A percentile compares a stretch with the other conserved stretches of the same genome.
Evolutionary conservation across 2,113 vertebrate genomes (phyloP).

Genomic region (Malurus melanocephalus): DNA sequence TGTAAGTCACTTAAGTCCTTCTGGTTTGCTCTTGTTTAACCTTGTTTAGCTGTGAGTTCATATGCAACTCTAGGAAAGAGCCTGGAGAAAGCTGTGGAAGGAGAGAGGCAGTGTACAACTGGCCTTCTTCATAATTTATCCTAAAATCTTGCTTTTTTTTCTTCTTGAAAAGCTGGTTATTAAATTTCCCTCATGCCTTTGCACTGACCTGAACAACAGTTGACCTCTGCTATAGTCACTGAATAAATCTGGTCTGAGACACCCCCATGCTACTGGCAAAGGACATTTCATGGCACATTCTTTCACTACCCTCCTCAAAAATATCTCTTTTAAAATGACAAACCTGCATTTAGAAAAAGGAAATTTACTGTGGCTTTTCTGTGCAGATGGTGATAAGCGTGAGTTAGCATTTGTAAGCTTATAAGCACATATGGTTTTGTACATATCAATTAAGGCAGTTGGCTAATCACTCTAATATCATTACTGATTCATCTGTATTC

Average conservation of each 20-base stretch:
- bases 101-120: neutral
- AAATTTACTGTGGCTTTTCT: conserved; percentile 50
- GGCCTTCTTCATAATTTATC: neutral
- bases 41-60: neutral
- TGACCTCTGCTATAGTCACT: neutral
- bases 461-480: conserved; percentile 58
- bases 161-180: neutral
- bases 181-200: neutral
- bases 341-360: conserved; percentile 48
- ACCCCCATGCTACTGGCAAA: neutral
- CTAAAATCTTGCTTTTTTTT: conserved; percentile 7
- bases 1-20: neutral
- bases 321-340: conserved; percentile 11
- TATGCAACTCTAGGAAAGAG: neutral
- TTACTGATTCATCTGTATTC: conserved; percentile 58
- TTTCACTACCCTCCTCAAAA: neutral
- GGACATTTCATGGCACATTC: neutral
- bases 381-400: conserved; percentile 49
- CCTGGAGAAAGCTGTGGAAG: neutral
- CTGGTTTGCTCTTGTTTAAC: neutral
- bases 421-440: conserved; percentile 62
- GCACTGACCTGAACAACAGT: neutral
- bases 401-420: conserved; percentile 63
- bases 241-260: conserved; percentile 14
- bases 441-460: conserved; percentile 60